Evolutionary conservation across 2,888 invertebrate genomes (phyloP).

Genomic region (Prosopocoilus inquinatus): DNA sequence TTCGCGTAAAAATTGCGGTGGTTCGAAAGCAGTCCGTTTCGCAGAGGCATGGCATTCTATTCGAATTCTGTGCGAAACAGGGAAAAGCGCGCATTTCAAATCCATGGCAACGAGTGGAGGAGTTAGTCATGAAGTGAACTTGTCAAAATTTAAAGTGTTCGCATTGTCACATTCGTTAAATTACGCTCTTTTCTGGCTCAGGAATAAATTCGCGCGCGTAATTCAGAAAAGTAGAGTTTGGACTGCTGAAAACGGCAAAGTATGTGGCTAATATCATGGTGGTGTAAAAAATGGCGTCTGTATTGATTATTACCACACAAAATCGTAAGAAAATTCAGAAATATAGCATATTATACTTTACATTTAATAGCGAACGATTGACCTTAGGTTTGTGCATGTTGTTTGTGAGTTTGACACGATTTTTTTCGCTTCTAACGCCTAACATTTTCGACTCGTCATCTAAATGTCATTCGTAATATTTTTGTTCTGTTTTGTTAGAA

Average conservation of each 20-base stretch:
- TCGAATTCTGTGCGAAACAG: too few relatives aligned
- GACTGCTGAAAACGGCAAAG: not conserved
- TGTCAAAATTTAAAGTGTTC: constrained; percentile 17
- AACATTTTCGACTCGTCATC: not conserved
- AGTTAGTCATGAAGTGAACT: constrained; percentile 3
- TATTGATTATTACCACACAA: constrained; percentile 46
- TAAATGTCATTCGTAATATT: constrained; percentile 16
- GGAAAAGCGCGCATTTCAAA: too few relatives aligned
- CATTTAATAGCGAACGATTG: not conserved
- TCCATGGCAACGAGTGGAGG: too few relatives aligned
- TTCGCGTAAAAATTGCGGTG: not conserved
- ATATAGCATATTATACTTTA: not conserved
- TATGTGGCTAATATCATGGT: constrained; percentile 28
- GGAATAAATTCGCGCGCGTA: too few relatives aligned
- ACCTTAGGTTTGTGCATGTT: constrained; percentile 5
- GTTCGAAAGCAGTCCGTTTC: not conserved
- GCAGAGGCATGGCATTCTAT: too few relatives aligned
- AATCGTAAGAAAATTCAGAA: constrained; percentile 45
- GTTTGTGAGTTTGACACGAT: not conserved
- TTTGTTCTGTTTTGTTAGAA: constrained; percentile 13
- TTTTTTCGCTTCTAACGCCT: not conserved
- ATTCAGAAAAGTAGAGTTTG: not conserved
- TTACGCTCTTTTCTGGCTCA: too few relatives aligned
- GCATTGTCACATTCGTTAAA: not conserved
- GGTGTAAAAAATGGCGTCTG: constrained; percentile 45